Base-by-base conservation (phyloP, 2,888 invertebrate species). In the Phoronis australis region DNA sequence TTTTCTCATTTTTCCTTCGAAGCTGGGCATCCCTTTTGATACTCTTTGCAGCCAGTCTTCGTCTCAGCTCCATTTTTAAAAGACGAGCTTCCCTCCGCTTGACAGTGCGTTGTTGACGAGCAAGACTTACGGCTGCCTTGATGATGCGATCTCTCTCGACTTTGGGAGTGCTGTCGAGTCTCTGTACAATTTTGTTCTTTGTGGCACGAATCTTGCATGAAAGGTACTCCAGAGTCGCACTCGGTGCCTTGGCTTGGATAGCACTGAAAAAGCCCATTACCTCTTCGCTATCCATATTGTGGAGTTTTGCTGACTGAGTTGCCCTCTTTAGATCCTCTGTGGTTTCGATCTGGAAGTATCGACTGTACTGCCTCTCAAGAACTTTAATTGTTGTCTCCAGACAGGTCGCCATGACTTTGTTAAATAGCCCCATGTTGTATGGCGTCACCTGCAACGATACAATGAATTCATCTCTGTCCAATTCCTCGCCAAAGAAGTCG, bases 321-420 rank as follows among this genome's bases (percentile, higher is more conserved):
- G 46, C 23, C 2, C 40, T 21, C 27, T 27, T 47, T n/a, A 50
- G 37, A 2, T 46, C 20, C n/a, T 50, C 46, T 23, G 47, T 47
- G 1, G 41, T 5, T 12, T 46, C 35, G 2, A 40, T 37, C 15
- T 46, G 24, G 25, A 25, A 50, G 26, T 50, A 50, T 37, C 26
- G 22, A 24, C 35, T 41, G 39, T 50, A 50, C 46, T 46, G 50
- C 9, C 41, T 35, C 21, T 50, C 41, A 20, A 50, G 45, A 1
- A 47, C 50, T 23, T 4, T 21, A n/a, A 20, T 4, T 6, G 24
- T 24, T 4, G 42, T 25, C 6, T 4, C 24, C 23, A 42, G 42
- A 6, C n/a, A n/a, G 6, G 4, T 25, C n/a, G 4, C 24, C 18
- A 42, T 18, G 6, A 20, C 5, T 4, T 42, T 25, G 5, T 4